These are phyloP conservation scores for Craterocephalus amniculus DNA, from an alignment of 2,797 vertebrate species.

Conservation along the genomic window DNA sequence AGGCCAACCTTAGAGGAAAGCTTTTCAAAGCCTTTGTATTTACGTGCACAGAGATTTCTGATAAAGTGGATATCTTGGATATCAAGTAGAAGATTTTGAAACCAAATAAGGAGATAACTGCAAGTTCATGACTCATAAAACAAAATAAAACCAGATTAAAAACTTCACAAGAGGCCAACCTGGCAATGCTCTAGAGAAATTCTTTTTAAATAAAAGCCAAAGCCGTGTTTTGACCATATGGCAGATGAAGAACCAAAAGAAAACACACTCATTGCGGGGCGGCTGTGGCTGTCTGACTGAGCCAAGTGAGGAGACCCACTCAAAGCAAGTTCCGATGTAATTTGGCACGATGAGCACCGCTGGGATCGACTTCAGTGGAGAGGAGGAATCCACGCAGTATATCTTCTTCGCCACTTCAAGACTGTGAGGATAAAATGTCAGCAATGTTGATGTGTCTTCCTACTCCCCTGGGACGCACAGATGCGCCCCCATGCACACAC, in stretches of 20 bases:
- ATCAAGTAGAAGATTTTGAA: slow-evolving; percentile 22
- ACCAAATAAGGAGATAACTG: slow-evolving; percentile 26
- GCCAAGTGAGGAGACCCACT: slow-evolving; percentile 68
- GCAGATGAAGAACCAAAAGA: slow-evolving; percentile 52
- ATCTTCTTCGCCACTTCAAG: slow-evolving; percentile 61
- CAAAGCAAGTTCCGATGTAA: slow-evolving; percentile 59
- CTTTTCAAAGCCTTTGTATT: slow-evolving; percentile 27
- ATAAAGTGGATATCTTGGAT: slow-evolving; percentile 24
- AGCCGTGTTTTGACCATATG: slow-evolving; percentile 64
- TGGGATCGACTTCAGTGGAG: slow-evolving; percentile 48
- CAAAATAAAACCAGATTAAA: slow-evolving; percentile 37
- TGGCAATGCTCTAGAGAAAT: slow-evolving; percentile 43
- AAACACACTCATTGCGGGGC: slow-evolving; percentile 33
- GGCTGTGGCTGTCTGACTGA: slow-evolving; percentile 46
- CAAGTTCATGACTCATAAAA: slow-evolving; percentile 46
- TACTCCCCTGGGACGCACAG: slow-evolving; percentile 21
- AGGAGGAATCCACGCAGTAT: slow-evolving; percentile 33
- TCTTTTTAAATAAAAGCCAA: slow-evolving; percentile 63
- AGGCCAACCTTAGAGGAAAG: slow-evolving; percentile 28
- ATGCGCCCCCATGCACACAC: slow-evolving; percentile 16
- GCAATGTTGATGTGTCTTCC: slow-evolving; percentile 24
- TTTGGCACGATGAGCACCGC: slow-evolving; percentile 40
- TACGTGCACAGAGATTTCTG: slow-evolving; percentile 32
- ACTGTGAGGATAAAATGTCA: slow-evolving; percentile 49
- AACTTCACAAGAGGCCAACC: slow-evolving; percentile 39